These are phyloP conservation scores for Scaptomyza tumidula DNA, from an alignment of 2,888 invertebrate genomes.

Conservation along the genomic window DNA sequence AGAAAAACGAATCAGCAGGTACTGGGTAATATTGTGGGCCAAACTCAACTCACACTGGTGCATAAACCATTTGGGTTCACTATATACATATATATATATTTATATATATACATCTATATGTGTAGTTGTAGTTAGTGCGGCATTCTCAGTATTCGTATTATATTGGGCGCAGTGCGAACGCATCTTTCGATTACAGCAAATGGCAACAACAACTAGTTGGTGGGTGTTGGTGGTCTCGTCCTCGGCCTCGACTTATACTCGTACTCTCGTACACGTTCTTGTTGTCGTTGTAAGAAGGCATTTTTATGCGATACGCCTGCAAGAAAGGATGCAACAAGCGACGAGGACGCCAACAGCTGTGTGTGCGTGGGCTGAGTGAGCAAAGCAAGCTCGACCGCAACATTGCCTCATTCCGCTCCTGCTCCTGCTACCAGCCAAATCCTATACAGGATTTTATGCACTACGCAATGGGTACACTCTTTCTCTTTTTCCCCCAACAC, in stretches of 20 bases:
- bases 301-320: constrained; percentile 67
- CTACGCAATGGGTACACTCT: constrained; percentile 69
- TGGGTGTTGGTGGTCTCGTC: neutral
- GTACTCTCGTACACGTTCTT: constrained; percentile 25
- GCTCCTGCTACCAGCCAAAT: constrained; percentile 38
- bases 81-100: constrained; percentile 26
- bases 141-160: constrained; percentile 35
- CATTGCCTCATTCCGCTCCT: neutral
- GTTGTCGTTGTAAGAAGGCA: constrained; percentile 74
- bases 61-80: constrained; percentile 30
- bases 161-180: constrained; percentile 69
- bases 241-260: constrained; percentile 23
- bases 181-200: constrained; percentile 77
- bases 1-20: constrained; percentile 73
- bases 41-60: constrained; percentile 11
- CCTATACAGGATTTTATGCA: constrained; percentile 62
- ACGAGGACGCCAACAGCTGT: constrained; percentile 54
- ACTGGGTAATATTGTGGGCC: constrained; percentile 71
- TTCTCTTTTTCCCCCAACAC: constrained; percentile 24
- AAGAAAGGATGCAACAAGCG: constrained; percentile 74
- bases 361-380: constrained; percentile 29
- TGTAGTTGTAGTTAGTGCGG: constrained; percentile 44
- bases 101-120: constrained; percentile 5
- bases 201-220: constrained; percentile 17
- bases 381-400: constrained; percentile 26